Conservation (phyloP, 2,113 vertebrate genomes). For the Turnix velox region DNA sequence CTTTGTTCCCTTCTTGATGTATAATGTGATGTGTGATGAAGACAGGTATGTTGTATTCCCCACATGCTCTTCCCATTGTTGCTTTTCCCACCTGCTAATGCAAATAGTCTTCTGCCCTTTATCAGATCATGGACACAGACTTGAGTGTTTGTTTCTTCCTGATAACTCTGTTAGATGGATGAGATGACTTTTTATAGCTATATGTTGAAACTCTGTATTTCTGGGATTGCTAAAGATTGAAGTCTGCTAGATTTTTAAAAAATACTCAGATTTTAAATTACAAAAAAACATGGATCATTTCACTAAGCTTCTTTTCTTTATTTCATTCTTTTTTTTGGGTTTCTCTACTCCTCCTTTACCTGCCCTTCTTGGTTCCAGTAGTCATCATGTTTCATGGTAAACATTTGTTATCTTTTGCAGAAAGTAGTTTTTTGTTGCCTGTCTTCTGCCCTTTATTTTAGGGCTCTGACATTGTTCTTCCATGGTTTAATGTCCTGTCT, state of each 20-base stretch:
- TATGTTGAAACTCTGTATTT: background rate
- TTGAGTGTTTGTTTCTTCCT: background rate
- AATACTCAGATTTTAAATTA: background rate
- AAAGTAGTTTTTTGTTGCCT: background rate
- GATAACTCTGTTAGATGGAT: background rate
- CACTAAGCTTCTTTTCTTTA: background rate
- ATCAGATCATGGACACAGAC: accelerated
- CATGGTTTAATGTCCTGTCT: background rate
- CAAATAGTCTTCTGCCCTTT: accelerated
- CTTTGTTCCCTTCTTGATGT: background rate
- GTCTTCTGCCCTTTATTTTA: background rate
- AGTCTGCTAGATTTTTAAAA: background rate
- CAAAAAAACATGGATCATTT: background rate
- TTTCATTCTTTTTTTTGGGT: background rate
- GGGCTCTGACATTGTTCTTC: background rate
- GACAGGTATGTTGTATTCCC: background rate
- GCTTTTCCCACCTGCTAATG: background rate
- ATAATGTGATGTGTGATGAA: background rate
- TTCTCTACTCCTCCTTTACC: background rate
- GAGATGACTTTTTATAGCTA: background rate
- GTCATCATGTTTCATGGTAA: background rate
- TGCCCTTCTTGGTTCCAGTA: background rate
- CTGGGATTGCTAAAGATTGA: background rate
- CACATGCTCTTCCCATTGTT: background rate
- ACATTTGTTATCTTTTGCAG: background rate